Evolutionary conservation across 2,113 vertebrate species (phyloP).

Genomic region (Ellobius talpinus): DNA sequence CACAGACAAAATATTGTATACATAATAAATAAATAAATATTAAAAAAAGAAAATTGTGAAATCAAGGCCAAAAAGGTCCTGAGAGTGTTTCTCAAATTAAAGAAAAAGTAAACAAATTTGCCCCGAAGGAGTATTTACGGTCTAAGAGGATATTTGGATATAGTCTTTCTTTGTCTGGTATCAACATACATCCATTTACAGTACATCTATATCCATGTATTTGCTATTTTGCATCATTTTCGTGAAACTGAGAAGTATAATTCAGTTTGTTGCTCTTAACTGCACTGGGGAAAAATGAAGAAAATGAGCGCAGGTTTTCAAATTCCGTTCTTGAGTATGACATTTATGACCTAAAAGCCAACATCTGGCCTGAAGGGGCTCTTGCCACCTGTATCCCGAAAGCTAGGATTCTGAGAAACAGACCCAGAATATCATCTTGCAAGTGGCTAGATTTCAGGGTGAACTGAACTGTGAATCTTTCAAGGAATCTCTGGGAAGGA

Average conservation of each 20-base stretch:
- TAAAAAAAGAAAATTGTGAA: no score
- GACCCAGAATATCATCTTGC: background rate
- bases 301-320: background rate
- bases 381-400: background rate
- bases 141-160: no score
- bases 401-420: background rate
- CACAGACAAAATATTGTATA: no score
- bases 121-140: no score
- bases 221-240: background rate
- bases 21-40: no score
- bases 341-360: background rate
- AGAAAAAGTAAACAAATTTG: no score
- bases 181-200: background rate
- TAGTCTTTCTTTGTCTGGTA: no score
- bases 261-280: background rate
- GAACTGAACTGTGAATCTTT: background rate
- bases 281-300: background rate
- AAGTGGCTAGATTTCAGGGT: background rate
- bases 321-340: background rate
- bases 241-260: background rate
- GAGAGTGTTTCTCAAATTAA: no score
- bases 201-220: background rate
- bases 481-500: background rate
- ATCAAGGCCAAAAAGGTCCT: no score
- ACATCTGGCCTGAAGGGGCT: background rate